Conservation (phyloP, 1,140 invertebrate genomes). For the Drosophila lacertosa region DNA sequence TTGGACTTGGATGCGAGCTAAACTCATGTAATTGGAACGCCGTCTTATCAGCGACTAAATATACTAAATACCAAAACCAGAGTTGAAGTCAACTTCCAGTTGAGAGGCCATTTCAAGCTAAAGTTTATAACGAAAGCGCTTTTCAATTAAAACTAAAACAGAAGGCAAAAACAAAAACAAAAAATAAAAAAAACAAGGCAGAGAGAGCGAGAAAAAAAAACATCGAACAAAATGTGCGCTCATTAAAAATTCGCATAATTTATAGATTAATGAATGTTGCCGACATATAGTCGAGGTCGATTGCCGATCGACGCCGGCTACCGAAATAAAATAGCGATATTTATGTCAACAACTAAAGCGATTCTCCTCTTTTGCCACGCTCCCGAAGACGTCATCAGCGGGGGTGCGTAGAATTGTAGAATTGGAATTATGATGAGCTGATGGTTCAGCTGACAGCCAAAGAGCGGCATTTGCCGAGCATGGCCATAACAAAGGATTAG, state of each 20-base stretch:
- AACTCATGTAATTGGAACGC: conserved; percentile 78
- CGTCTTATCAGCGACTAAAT: conserved; percentile 64
- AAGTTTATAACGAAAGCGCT: conserved; percentile 76
- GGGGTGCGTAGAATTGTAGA: conserved; percentile 44
- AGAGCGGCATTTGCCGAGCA: conserved; percentile 39
- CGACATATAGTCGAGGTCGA: conserved; percentile 48
- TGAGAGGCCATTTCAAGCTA: conserved; percentile 57
- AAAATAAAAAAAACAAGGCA: too few relatives aligned
- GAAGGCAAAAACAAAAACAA: conserved; percentile 59
- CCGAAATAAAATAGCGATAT: conserved; percentile 80
- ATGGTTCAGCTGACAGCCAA: conserved; percentile 40
- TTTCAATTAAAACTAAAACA: conserved; percentile 82
- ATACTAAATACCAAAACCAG: conserved; percentile 21
- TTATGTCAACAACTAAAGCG: conserved; percentile 50
- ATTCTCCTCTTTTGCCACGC: too few relatives aligned
- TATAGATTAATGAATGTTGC: conserved; percentile 80
- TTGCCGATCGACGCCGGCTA: conserved; percentile 52
- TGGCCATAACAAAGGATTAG: conserved; percentile 64
- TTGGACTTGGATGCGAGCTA: conserved; percentile 32
- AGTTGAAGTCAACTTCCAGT: conserved; percentile 32
- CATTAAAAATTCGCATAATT: conserved; percentile 83
- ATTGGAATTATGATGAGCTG: conserved; percentile 51
- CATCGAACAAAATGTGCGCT: conserved; percentile 81
- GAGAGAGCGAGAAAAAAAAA: conserved; percentile 59
- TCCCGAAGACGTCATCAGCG: conserved; percentile 24